phyloP scores from a whole-genome alignment of 2,797 vertebrate genomes.

The Vespertilio murinus region DNA sequence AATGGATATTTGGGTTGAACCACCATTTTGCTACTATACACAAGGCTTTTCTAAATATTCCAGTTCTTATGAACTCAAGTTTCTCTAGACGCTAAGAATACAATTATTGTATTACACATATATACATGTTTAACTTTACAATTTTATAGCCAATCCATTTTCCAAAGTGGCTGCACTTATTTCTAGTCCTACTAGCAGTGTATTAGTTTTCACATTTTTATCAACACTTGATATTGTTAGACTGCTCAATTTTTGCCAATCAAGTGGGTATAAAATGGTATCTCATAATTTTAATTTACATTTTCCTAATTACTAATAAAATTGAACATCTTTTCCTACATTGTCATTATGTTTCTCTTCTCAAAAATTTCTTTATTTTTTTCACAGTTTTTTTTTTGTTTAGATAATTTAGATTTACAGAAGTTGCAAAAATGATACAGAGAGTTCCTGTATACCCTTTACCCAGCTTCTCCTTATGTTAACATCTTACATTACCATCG shows the following conservation, averaged over 20 bases:
- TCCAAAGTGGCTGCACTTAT: background rate
- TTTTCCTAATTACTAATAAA: constrained; percentile 10
- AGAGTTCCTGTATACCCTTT: background rate
- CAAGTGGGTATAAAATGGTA: background rate
- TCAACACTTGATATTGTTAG: background rate
- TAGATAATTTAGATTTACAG: background rate
- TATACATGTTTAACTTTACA: background rate
- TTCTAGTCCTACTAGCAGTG: background rate
- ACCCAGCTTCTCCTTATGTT: background rate
- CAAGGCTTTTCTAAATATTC: background rate
- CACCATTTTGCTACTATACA: background rate
- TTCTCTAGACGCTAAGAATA: background rate
- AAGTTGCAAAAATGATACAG: background rate
- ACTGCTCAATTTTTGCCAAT: background rate
- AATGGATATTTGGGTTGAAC: background rate
- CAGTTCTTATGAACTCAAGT: background rate
- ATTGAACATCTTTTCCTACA: background rate
- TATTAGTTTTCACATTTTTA: background rate
- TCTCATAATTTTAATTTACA: background rate
- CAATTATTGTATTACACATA: background rate
- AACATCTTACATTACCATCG: background rate
- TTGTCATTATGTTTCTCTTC: constrained; percentile 17
- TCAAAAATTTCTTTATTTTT: constrained; percentile 15
- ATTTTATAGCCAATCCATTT: background rate
- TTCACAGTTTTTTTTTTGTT: constrained; percentile 3